These are phyloP conservation scores for Ctena decussata DNA, from an alignment of 2,888 invertebrate species.

Conservation along the genomic window DNA sequence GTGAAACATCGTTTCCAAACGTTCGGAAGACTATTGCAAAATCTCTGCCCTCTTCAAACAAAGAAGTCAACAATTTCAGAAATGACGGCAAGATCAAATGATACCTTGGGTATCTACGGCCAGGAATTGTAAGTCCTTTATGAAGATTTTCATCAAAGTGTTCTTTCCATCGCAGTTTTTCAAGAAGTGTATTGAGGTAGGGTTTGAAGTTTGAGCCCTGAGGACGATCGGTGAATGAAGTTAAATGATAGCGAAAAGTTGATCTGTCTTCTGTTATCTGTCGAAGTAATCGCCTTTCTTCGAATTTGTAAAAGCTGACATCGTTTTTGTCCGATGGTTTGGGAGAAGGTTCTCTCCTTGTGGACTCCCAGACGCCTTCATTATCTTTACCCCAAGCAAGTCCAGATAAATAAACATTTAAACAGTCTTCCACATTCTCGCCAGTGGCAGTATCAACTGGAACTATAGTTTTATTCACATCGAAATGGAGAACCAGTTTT, in stretches of 20 bases:
- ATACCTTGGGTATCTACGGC: conserved; percentile 39
- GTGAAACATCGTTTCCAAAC: conserved; percentile 51
- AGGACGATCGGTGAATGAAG: conserved; percentile 60
- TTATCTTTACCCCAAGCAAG: conserved; percentile 58
- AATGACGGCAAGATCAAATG: conserved; percentile 62
- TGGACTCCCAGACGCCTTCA: conserved; percentile 52
- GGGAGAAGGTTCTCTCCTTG: conserved; percentile 26
- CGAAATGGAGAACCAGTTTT: conserved; percentile 64
- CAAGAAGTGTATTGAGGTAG: conserved; percentile 45
- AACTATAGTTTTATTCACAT: conserved; percentile 63
- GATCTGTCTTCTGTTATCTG: conserved; percentile 36
- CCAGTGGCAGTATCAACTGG: conserved; percentile 62
- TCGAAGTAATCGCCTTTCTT: conserved; percentile 44
- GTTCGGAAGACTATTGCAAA: conserved; percentile 56
- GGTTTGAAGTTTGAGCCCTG: conserved; percentile 61
- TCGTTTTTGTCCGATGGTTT: conserved; percentile 19
- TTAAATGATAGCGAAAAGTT: conserved; percentile 42
- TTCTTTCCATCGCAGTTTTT: conserved; percentile 48
- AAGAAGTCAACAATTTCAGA: conserved; percentile 39
- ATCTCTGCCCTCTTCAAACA: conserved; percentile 35
- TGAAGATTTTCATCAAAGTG: conserved; percentile 55
- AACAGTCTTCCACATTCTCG: conserved; percentile 56
- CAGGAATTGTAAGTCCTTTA: conserved; percentile 49
- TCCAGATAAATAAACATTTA: conserved; percentile 60
- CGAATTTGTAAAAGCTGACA: conserved; percentile 63